These are phyloP conservation scores for Octomys mimax DNA, from an alignment of 2,797 vertebrate genomes.

Conservation along the genomic window DNA sequence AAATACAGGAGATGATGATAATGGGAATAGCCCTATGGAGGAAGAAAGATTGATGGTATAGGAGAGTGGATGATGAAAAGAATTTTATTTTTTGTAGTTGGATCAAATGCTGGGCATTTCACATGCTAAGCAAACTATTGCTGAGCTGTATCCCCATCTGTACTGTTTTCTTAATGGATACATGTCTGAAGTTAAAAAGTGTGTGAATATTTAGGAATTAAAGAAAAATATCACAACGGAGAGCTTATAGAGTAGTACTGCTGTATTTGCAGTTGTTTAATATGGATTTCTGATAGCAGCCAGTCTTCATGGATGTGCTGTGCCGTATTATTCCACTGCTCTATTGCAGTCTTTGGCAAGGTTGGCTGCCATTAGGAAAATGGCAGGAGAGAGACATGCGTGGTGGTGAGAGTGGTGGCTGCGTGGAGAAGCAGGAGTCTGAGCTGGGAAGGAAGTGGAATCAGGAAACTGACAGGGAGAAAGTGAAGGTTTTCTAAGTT, in stretches of 20 bases:
- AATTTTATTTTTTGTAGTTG: background rate
- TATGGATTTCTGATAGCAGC: constrained; percentile 50
- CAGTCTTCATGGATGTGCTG: background rate
- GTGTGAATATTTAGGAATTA: constrained; percentile 27
- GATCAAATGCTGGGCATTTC: background rate
- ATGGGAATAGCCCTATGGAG: background rate
- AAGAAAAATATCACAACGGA: background rate
- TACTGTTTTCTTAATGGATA: constrained; percentile 45
- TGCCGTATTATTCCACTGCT: background rate
- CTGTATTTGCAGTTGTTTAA: constrained; percentile 36
- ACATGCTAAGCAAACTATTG: background rate
- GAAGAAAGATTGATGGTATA: background rate
- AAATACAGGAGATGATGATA: background rate
- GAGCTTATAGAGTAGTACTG: background rate
- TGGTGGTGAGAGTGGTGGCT: background rate
- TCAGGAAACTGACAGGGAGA: background rate
- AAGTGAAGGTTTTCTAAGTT: constrained; percentile 21
- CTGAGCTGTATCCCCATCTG: background rate
- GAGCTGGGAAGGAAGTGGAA: constrained; percentile 31
- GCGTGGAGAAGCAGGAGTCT: constrained; percentile 51
- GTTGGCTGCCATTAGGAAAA: background rate
- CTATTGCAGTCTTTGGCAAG: background rate
- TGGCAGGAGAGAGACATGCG: background rate
- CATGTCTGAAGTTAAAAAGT: constrained; percentile 34
- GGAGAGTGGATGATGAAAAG: background rate